A percentile compares a stretch with the other conserved stretches of the same genome.
phyloP scores from a whole-genome alignment of 2,888 invertebrate genomes.

The Drosophila nigritarsus region DNA sequence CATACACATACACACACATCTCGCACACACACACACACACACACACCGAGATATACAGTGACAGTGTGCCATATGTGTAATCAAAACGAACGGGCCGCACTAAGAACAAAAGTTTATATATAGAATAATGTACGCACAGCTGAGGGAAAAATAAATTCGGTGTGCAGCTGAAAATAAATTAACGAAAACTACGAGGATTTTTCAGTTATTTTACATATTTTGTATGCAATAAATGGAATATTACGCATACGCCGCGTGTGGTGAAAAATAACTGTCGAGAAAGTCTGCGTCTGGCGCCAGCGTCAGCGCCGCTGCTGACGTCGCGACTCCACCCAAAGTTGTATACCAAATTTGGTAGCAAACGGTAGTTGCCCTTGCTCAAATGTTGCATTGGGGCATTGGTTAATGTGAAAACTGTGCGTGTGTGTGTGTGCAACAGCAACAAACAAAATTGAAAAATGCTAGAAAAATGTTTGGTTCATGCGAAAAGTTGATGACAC shows the following conservation, averaged over 20 bases:
- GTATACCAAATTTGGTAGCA: slow-evolving; percentile 65
- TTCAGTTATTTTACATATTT: background rate
- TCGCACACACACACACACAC: slow-evolving; percentile 17
- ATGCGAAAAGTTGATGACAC: slow-evolving; percentile 85
- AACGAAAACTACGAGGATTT: slow-evolving; percentile 37
- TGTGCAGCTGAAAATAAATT: slow-evolving; percentile 64
- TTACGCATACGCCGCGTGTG: slow-evolving; percentile 66
- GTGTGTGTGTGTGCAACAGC: slow-evolving; percentile 24
- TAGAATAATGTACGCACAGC: slow-evolving; percentile 83
- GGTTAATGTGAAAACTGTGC: slow-evolving; percentile 17
- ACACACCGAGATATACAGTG: slow-evolving; percentile 25
- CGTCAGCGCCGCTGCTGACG: slow-evolving; percentile 62
- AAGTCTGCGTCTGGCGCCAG: slow-evolving; percentile 51
- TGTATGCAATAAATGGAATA: slow-evolving; percentile 36
- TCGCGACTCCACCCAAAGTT: slow-evolving; percentile 78
- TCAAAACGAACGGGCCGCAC: slow-evolving; percentile 63
- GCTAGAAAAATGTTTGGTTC: slow-evolving; percentile 84
- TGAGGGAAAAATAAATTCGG: slow-evolving; percentile 67
- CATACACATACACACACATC: slow-evolving; percentile 15
- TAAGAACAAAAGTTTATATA: slow-evolving; percentile 79
- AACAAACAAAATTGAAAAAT: slow-evolving; percentile 79
- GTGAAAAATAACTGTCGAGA: slow-evolving; percentile 38
- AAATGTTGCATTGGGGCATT: slow-evolving; percentile 11
- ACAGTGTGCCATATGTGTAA: slow-evolving; percentile 76
- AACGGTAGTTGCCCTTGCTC: slow-evolving; percentile 5